Percentiles rank a stretch among this genome's conserved stretches.
phyloP scores from a whole-genome alignment of 2,113 vertebrate species.

The Poeciliopsis retropinna region DNA sequence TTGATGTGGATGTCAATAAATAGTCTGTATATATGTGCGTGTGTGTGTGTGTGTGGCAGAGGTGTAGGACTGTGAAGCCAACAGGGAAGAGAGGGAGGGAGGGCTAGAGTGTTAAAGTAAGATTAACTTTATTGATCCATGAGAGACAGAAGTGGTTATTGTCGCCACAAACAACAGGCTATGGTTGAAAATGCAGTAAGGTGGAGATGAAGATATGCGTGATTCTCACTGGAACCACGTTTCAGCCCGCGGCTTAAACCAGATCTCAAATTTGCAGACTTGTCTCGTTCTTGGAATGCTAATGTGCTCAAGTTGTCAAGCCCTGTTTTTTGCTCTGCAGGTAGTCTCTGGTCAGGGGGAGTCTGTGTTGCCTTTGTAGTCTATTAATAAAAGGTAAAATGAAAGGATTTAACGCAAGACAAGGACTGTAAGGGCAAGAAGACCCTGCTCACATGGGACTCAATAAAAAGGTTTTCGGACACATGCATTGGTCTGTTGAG shows the following conservation, averaged over 20 bases:
- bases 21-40: constrained; percentile 4
- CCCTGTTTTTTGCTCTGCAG: background rate
- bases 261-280: constrained; percentile 27
- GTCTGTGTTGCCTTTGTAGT: background rate
- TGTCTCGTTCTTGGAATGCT: background rate
- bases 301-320: constrained; percentile 6
- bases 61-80: background rate
- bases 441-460: too few species aligned
- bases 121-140: constrained; percentile 64
- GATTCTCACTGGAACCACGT: constrained; percentile 20
- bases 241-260: constrained; percentile 6
- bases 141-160: constrained; percentile 41
- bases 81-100: constrained; percentile 6
- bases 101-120: constrained; percentile 39
- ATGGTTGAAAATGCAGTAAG: constrained; percentile 40
- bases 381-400: too few species aligned
- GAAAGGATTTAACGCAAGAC: too few species aligned
- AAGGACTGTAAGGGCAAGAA: too few species aligned
- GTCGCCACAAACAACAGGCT: constrained; percentile 34
- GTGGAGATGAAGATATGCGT: constrained; percentile 21
- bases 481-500: too few species aligned
- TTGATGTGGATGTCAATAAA: constrained; percentile 47
- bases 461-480: too few species aligned
- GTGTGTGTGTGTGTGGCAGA: constrained; percentile 22
- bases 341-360: background rate